Base-by-base conservation (phyloP, 2,888 invertebrate genomes). In the Onchidella celtica region DNA sequence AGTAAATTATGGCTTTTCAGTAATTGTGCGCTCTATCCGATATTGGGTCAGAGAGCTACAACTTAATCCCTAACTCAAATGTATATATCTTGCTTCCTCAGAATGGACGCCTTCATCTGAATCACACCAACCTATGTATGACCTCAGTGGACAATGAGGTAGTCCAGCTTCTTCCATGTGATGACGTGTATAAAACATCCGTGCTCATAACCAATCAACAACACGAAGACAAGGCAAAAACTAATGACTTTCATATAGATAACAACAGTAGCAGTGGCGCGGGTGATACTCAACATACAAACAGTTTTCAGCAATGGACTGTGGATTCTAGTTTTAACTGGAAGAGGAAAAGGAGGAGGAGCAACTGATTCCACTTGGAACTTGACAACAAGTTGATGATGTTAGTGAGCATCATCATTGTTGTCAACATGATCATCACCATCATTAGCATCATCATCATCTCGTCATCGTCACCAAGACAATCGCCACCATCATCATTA, bases 61-160 rank as follows among this genome's bases (percentile, higher is more conserved):
- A n/a, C n/a, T n/a, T n/a, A n/a, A n/a, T n/a, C n/a, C n/a, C n/a
- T n/a, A n/a, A n/a, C n/a, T n/a, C n/a, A n/a, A n/a, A n/a, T n/a
- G n/a, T n/a, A n/a, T n/a, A n/a, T n/a, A n/a, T 24, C 32, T 65
- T 66, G 3, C n/a, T 3, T 61, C 73, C 55, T 11, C 61, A 85
- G 85, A 73, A 76, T 11, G 79, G 79, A 11, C 81, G 77, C 3
- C 34, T 85, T 24, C 36, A 27, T 21, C 80, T 85, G 59, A 40
- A 69, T 14, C 14, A 36, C 21, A 82, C 82, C 4, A 80, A 82
- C 59, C 79, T 85, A 36, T 85, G 85, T 65, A 24, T 84, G 59
- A 84, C 85, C 17, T 81, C 84, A 40, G 84, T 84, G 55, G 85
- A 85, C 73, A 85, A 85, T 47, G 85, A 85, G 74, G 66, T 81